phyloP scores from a whole-genome alignment of 1,140 invertebrate species.

The Diorhabda elongata region DNA sequence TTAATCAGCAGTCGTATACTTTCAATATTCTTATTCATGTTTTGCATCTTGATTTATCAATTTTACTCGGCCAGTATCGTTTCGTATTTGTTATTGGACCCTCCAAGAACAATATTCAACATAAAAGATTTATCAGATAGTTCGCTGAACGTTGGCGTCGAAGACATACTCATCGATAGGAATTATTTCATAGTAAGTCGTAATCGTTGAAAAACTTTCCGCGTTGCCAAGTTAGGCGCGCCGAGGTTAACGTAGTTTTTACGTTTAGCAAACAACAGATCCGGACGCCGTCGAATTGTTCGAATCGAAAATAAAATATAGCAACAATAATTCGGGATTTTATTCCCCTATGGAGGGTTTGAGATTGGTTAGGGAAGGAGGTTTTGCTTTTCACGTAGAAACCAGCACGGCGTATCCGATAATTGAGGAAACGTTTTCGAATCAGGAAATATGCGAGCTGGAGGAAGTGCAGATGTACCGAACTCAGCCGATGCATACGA shows the following conservation, averaged over 20 bases:
- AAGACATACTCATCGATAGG: constrained; percentile 33
- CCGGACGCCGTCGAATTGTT: constrained; percentile 13
- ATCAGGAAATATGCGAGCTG: constrained; percentile 38
- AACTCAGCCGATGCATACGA: constrained; percentile 33
- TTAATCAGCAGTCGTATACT: constrained; percentile 23
- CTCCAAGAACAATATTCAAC: constrained; percentile 57
- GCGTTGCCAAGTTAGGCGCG: no score
- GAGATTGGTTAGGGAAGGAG: constrained; percentile 31
- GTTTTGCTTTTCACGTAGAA: constrained; percentile 40
- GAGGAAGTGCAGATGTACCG: constrained; percentile 38
- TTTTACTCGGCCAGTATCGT: constrained; percentile 58
- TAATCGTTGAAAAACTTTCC: not conserved
- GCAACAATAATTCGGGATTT: constrained; percentile 25
- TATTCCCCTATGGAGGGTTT: constrained; percentile 29
- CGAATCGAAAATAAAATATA: constrained; percentile 13
- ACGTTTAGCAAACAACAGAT: constrained; percentile 21
- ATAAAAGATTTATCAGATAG: constrained; percentile 28
- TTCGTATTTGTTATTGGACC: constrained; percentile 60
- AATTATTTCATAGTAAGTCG: constrained; percentile 30
- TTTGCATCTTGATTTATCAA: constrained; percentile 31
- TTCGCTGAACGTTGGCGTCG: constrained; percentile 25
- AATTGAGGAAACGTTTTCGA: constrained; percentile 33
- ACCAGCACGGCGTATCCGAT: constrained; percentile 38
- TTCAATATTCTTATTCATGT: constrained; percentile 25
- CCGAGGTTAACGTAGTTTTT: not conserved